These are phyloP conservation scores for Atta cephalotes DNA, from an alignment of 1,140 invertebrate species.

Conservation along the genomic window DNA sequence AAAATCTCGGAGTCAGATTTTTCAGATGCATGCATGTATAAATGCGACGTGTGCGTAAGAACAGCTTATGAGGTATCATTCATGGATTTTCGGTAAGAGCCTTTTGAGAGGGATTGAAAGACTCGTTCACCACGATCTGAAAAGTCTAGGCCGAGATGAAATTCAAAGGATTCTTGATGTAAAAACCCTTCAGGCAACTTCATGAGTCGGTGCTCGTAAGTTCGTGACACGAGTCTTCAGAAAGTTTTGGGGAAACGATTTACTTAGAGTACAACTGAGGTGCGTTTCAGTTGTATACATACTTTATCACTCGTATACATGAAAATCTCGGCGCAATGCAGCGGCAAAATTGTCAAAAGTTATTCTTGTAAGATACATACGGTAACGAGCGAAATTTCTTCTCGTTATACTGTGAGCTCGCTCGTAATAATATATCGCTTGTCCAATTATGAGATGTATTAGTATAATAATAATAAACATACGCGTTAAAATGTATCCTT, in stretches of 20 bases:
- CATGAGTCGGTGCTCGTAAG: constrained; percentile 69
- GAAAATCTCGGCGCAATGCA: constrained; percentile 1
- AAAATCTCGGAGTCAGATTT: constrained; percentile 6
- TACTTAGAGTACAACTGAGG: constrained; percentile 66
- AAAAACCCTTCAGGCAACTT: constrained; percentile 73
- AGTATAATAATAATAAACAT: not conserved
- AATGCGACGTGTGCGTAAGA: constrained; percentile 46
- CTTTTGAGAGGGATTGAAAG: constrained; percentile 65
- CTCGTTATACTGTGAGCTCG: not conserved
- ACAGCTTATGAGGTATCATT: constrained; percentile 40
- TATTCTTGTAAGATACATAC: not conserved
- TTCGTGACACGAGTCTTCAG: constrained; percentile 67
- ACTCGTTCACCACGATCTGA: constrained; percentile 47
- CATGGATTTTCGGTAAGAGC: constrained; percentile 69
- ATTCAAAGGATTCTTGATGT: constrained; percentile 71
- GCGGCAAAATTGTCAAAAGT: constrained; percentile 37
- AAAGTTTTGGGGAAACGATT: constrained; percentile 74
- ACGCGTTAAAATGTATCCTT: not conserved
- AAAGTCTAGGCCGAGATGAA: constrained; percentile 67
- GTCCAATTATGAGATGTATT: not conserved
- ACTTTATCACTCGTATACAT: not conserved
- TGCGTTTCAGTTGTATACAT: constrained; percentile 38
- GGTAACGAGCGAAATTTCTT: constrained; percentile 21
- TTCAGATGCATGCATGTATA: constrained; percentile 21
- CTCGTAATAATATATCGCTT: not conserved